Percentiles rank a stretch among this genome's conserved stretches.
phyloP scores from a whole-genome alignment of 2,888 invertebrate genomes.

The Cataglyphis altisquamis region DNA sequence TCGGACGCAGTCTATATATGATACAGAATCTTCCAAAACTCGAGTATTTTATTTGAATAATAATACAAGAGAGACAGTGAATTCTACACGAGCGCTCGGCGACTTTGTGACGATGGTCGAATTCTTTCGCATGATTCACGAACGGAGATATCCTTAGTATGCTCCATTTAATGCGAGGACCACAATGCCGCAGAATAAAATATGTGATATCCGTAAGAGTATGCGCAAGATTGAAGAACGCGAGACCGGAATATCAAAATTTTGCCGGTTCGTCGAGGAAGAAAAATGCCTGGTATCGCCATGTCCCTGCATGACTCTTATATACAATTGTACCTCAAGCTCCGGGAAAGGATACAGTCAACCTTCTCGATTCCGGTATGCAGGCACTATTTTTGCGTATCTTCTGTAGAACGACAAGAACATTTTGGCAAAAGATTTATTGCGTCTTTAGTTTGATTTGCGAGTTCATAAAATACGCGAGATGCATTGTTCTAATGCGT shows the following conservation, averaged over 20 bases:
- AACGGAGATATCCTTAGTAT: slow-evolving; percentile 44
- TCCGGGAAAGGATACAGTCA: slow-evolving; percentile 52
- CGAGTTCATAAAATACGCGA: background rate
- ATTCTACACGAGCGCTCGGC: slow-evolving; percentile 11
- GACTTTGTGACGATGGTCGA: slow-evolving; percentile 28
- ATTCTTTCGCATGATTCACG: slow-evolving; percentile 49
- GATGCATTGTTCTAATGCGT: background rate
- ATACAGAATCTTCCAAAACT: background rate
- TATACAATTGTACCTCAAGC: slow-evolving; percentile 44
- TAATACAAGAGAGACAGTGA: background rate
- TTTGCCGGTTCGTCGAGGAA: slow-evolving; percentile 53
- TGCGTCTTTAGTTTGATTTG: slow-evolving; percentile 46
- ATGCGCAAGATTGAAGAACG: slow-evolving; percentile 54
- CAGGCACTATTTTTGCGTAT: slow-evolving; percentile 2
- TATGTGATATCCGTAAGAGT: slow-evolving; percentile 50
- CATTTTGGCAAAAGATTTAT: slow-evolving; percentile 39
- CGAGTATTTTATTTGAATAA: slow-evolving; percentile 16
- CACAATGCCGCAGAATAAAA: slow-evolving; percentile 53
- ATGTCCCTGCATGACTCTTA: slow-evolving; percentile 38
- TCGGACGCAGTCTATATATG: background rate
- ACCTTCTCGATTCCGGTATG: background rate
- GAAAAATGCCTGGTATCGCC: slow-evolving; percentile 54
- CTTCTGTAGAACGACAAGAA: background rate
- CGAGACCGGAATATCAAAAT: slow-evolving; percentile 62
- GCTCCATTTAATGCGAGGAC: slow-evolving; percentile 60